Evolutionary conservation across 2,113 vertebrate species (phyloP).

Genomic region (Pongo abelii): DNA sequence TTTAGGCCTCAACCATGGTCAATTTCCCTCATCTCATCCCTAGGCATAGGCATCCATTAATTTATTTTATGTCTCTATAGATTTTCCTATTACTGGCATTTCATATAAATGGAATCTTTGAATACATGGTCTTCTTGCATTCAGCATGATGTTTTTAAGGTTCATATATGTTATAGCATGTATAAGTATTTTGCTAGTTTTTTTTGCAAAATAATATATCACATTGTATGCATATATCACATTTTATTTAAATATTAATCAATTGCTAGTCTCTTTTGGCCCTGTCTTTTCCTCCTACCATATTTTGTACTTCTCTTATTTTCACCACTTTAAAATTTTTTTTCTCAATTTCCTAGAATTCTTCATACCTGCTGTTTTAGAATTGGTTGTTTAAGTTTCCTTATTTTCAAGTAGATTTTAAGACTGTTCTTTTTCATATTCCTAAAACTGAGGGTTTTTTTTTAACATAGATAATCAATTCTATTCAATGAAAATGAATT

Average conservation of each 20-base stretch:
- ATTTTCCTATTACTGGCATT: not conserved
- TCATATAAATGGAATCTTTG: not conserved
- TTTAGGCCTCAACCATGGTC: not conserved
- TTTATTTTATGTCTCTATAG: not conserved
- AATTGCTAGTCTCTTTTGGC: not conserved
- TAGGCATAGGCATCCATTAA: not conserved
- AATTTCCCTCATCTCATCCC: not conserved
- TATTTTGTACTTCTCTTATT: not conserved
- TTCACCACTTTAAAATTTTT: not conserved
- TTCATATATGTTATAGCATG: not conserved
- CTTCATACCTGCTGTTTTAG: not conserved
- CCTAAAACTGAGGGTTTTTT: not conserved
- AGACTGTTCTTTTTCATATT: not conserved
- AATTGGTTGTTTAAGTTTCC: not conserved
- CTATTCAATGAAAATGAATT: not conserved
- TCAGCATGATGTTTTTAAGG: not conserved
- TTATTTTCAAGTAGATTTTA: not conserved
- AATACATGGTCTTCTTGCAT: not conserved
- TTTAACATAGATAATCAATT: not conserved
- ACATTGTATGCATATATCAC: not conserved
- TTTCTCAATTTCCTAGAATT: not conserved
- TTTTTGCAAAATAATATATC: not conserved
- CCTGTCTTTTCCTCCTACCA: not conserved
- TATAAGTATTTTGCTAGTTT: not conserved
- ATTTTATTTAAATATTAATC: not conserved